These are phyloP conservation scores for Hemitrygon akajei DNA, from an alignment of 2,797 vertebrate species.

Conservation along the genomic window DNA sequence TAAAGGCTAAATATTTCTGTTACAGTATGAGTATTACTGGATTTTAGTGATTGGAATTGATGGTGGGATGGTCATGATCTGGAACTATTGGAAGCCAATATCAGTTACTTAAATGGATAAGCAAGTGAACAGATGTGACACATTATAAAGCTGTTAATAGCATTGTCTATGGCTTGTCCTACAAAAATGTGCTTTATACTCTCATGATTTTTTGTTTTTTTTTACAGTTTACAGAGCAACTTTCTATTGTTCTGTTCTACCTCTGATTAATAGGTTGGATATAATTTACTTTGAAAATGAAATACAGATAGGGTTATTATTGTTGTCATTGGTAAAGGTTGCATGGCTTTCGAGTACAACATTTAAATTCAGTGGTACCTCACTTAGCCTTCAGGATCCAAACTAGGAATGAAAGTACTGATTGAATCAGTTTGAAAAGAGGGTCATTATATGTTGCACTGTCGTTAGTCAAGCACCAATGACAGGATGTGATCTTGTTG, in stretches of 20 bases:
- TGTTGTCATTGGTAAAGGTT: background rate
- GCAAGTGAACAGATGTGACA: background rate
- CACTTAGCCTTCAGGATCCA: too few relatives aligned
- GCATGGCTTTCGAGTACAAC: background rate
- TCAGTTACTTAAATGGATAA: background rate
- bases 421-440: too few relatives aligned
- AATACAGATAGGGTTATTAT: background rate
- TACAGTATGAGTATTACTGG: background rate
- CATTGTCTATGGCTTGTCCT: background rate
- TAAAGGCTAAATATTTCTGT: background rate
- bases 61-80: background rate
- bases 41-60: background rate
- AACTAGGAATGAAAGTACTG: too few relatives aligned
- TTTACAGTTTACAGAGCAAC: background rate
- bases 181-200: slow-evolving; percentile 10
- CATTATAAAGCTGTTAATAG: background rate
- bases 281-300: background rate
- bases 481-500: too few relatives aligned
- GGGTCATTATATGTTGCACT: too few relatives aligned
- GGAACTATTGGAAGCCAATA: background rate
- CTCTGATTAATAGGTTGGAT: background rate
- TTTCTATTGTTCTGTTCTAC: background rate
- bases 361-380: background rate
- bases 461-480: too few relatives aligned
- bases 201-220: background rate